Base-by-base conservation (phyloP, 2,113 vertebrate species). In the Lampris incognitus region DNA sequence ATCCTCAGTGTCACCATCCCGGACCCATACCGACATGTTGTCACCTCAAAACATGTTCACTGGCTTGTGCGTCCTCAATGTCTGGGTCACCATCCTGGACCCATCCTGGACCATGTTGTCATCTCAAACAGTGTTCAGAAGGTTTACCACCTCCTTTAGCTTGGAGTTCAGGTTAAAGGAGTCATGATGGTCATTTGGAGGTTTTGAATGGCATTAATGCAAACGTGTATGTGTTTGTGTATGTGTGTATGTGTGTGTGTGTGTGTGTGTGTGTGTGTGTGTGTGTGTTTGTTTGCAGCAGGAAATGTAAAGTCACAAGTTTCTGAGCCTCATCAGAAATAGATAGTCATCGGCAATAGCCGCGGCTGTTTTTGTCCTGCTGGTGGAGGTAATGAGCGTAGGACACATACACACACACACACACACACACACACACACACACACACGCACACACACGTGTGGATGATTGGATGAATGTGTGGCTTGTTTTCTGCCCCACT, bases 401-500 rank as follows among this genome's bases (percentile, higher is more conserved):
- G 24, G 24, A 11, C 5, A 50, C 63, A 69, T 7, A 52, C 65
- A 41, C 70, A 60, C 69, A 37, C 64, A 11, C 5, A 50, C 63
- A 69, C 8, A 52, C 65, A 46, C 62, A 36, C 39, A 37, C 66
- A 41, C 70, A 60, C 69, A 37, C 64, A 11, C 5, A 50, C 63
- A 69, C 8, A 52, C 65, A 46, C 62, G 13, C 39, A 37, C 66
- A 41, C 70, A 60, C 69, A 37, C 64, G 75, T 11, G 55, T 56
- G 7, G 9, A 55, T 3, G 41, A 77, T 59, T 76, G 73, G 48
- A 38, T 58, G 50, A 77, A 74, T 9, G 56, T 50, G 58, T 13
- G 1, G 60, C 76, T 85, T 55, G 64, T 90, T 90, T 87, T 90
- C 79, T 69, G 78, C 78, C 76, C 72, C 8, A 75, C 49, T 87